Evolutionary conservation across 2,888 invertebrate genomes (phyloP), one percentile per base, ranked within the genome.

Genomic region (Eumerus sabulonum): DNA sequence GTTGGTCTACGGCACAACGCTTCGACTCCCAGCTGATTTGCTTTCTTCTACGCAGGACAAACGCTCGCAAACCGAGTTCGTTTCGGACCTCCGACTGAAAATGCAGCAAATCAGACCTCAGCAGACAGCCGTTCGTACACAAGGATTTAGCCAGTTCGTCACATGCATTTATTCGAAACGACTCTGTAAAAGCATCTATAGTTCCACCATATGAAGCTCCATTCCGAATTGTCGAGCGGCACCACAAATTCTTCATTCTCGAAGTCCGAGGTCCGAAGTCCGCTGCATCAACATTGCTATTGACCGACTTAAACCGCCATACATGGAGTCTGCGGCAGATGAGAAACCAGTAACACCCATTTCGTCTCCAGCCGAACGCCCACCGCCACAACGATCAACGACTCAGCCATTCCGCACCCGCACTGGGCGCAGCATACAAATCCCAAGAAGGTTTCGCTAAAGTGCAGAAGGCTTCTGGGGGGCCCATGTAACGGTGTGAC

Each of bases 391-490:
- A n/a, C 36, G 2, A 12, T 5, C 9, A 7, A 18, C 16, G 38
- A 17, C 36, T 38, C 48, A 48, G 47, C 47, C 59, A 45, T 40
- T 17, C 27, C 60, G 60, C 48, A 60, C 38, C 7, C 9, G 27
- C 2, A 38, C 14, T 7, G 59, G 47, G 4, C 45, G 59, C 38
- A 11, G 3, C 0, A 12, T 60, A 13, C 36, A 16, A 17, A 40
- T 27, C 7, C 40, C 36, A 38, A 38, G 18, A 18, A 47, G 48
- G n/a, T 60, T 35, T 13, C n/a, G 17, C 11, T 38, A 48, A 17
- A n/a, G 40, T 48, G 60, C 42, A 9, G 38, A 13, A 48, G 48
- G 19, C 54, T 54, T 38, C 54, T 54, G 38, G 54, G 54, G 54
- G 54, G 54, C 40, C 38, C 7, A 38, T 54, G 56, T 56, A 40